Evolutionary conservation across 2,113 vertebrate species (phyloP).

Genomic region (Calcarius ornatus): DNA sequence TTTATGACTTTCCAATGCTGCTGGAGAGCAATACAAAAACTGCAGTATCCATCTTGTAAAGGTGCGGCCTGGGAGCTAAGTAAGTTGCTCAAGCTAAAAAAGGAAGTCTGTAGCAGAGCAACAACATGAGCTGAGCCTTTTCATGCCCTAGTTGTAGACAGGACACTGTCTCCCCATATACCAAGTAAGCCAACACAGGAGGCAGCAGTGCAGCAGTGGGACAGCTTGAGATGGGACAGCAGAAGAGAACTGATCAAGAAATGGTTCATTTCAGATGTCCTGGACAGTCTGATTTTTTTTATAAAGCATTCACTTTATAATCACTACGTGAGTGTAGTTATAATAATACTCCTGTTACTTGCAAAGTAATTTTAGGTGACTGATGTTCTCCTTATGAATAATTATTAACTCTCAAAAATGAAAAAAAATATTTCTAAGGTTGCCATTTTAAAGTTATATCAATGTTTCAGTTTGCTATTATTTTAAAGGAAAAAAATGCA

Average conservation of each 20-base stretch:
- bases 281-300: background rate
- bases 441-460: background rate
- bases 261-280: background rate
- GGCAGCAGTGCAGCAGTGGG: background rate
- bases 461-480: background rate
- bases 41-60: background rate
- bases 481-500: background rate
- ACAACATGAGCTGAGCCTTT: background rate
- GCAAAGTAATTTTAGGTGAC: background rate
- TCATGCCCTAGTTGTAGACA: background rate
- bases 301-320: background rate
- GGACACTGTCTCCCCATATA: background rate
- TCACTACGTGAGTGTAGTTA: background rate
- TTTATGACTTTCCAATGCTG: background rate
- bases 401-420: background rate
- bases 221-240: background rate
- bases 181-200: background rate
- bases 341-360: background rate
- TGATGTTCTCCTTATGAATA: background rate
- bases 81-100: background rate
- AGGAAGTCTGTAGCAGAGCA: background rate
- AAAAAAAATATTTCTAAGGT: background rate
- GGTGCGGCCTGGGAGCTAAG: background rate
- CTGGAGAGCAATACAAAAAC: background rate
- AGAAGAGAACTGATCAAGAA: background rate